Conservation (phyloP, 2,797 vertebrate genomes). For the Pyrrhura leucotis region DNA sequence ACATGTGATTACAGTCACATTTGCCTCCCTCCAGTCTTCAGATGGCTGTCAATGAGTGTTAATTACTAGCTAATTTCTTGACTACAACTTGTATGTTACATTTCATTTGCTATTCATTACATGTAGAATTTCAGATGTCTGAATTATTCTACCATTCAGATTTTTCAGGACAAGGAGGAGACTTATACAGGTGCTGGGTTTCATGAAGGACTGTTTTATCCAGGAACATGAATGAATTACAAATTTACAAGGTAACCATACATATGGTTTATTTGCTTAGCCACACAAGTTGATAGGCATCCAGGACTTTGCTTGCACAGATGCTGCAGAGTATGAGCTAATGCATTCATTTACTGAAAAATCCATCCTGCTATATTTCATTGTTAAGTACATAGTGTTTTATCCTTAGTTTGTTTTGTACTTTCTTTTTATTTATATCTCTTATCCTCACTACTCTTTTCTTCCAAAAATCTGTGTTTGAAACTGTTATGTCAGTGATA, state of each 20-base stretch:
- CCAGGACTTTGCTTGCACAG: constrained; percentile 27
- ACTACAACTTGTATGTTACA: background rate
- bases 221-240: background rate
- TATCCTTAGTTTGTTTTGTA: background rate
- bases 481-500: background rate
- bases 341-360: constrained; percentile 18
- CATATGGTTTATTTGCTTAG: constrained; percentile 36
- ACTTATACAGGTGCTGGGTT: background rate
- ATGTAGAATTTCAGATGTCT: background rate
- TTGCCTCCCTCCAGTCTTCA: background rate
- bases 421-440: constrained; percentile 10
- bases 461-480: background rate
- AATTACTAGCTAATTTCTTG: constrained; percentile 3
- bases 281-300: constrained; percentile 30
- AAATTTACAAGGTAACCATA: background rate
- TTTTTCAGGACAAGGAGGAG: background rate
- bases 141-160: background rate
- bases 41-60: background rate
- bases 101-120: background rate
- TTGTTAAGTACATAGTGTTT: background rate
- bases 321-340: background rate
- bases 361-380: background rate
- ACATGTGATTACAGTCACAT: background rate
- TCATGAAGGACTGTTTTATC: background rate
- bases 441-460: background rate